Percentiles rank a stretch among this genome's conserved stretches.
Evolutionary conservation across 2,888 invertebrate species (phyloP).

Genomic region (Patella ulyssiponensis): DNA sequence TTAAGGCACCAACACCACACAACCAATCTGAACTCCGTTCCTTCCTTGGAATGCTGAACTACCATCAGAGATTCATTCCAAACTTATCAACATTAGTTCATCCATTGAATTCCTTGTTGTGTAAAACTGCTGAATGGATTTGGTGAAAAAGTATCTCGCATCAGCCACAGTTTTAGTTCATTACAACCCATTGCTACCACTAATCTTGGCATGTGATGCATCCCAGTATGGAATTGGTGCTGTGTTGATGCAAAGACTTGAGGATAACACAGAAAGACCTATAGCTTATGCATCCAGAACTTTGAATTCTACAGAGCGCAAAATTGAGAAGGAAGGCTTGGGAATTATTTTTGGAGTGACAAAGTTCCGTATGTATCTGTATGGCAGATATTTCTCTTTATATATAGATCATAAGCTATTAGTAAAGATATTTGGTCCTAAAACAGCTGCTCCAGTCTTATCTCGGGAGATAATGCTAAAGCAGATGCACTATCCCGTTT

Average conservation of each 20-base stretch:
- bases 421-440: neutral
- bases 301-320: constrained; percentile 23
- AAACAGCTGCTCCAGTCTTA: constrained; percentile 13
- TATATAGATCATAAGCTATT: constrained; percentile 42
- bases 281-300: constrained; percentile 18
- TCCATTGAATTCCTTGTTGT: constrained; percentile 17
- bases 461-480: constrained; percentile 9
- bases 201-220: constrained; percentile 23
- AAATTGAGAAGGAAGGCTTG: constrained; percentile 69
- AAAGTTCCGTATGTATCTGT: constrained; percentile 42
- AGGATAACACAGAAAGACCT: constrained; percentile 17
- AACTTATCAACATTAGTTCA: constrained; percentile 13
- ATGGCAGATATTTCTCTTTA: constrained; percentile 44
- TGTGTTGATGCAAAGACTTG: constrained; percentile 24
- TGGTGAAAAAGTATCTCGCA: neutral
- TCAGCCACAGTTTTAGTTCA: constrained; percentile 15
- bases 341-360: constrained; percentile 36
- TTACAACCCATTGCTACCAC: constrained; percentile 13
- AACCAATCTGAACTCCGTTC: neutral
- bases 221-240: constrained; percentile 19
- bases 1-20: too few relatives aligned
- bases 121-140: neutral
- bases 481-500: constrained; percentile 19
- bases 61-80: constrained; percentile 17
- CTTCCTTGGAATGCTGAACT: constrained; percentile 22